phyloP scores from a whole-genome alignment of 2,797 vertebrate species.

The Myotis pilosus region DNA sequence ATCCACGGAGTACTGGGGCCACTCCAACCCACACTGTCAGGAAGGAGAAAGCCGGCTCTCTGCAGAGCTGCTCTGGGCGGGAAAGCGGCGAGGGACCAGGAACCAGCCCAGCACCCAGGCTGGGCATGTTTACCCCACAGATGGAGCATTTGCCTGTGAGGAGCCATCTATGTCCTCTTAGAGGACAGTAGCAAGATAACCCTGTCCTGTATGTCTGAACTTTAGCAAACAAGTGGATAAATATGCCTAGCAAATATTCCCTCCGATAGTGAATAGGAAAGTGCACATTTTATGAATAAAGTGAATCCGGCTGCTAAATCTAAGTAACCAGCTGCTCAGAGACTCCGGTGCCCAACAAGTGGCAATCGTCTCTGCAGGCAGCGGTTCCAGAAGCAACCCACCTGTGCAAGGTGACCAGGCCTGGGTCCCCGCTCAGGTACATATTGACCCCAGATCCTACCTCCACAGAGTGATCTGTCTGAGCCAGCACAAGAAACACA shows the following conservation, averaged over 20 bases:
- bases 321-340: not conserved
- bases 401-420: not conserved
- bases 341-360: not conserved
- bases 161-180: not conserved
- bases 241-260: not conserved
- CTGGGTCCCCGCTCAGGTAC: not conserved
- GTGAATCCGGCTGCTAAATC: not conserved
- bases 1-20: not conserved
- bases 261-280: not conserved
- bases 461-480: not conserved
- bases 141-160: not conserved
- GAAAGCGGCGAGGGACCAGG: too few relatives aligned
- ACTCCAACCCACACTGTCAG: too few relatives aligned
- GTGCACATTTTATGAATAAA: not conserved
- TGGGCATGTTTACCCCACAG: fast-evolving
- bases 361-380: not conserved
- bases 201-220: not conserved
- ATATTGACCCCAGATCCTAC: not conserved
- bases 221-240: not conserved
- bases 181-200: not conserved
- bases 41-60: too few relatives aligned
- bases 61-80: not conserved
- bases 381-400: not conserved
- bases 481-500: not conserved
- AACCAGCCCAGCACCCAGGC: not conserved